phyloP scores from a whole-genome alignment of 2,113 vertebrate genomes.

The Pteropus alecto region DNA sequence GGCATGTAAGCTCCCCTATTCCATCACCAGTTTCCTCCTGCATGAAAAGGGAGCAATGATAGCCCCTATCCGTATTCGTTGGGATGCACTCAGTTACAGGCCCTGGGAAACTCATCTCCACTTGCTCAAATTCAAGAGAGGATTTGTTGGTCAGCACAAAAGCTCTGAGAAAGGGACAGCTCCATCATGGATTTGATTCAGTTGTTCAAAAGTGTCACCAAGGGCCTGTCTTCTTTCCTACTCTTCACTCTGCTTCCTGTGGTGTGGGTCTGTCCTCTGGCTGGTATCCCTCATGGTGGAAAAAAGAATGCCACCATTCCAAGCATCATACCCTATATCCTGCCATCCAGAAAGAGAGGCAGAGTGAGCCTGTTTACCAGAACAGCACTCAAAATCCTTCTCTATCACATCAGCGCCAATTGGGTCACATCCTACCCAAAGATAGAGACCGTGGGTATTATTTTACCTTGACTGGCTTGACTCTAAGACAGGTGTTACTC shows the following conservation, averaged over 20 bases:
- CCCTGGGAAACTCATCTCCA: not conserved
- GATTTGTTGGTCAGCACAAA: not conserved
- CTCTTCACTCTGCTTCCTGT: not conserved
- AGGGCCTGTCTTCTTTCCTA: not conserved
- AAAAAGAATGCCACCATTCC: not conserved
- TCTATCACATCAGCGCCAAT: not conserved
- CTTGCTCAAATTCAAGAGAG: not conserved
- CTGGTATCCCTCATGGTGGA: not conserved
- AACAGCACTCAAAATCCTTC: not conserved
- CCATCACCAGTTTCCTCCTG: not conserved
- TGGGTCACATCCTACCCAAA: not conserved
- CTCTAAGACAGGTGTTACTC: not conserved
- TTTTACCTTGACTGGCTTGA: not conserved
- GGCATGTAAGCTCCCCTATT: not conserved
- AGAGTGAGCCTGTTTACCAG: too few relatives aligned
- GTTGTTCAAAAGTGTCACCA: not conserved
- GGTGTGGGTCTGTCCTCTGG: not conserved
- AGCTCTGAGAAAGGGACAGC: not conserved
- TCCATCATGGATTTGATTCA: not conserved
- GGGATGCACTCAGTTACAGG: not conserved
- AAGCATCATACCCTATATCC: not conserved
- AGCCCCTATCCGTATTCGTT: not conserved
- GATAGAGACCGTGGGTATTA: not conserved
- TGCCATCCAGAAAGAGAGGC: not conserved
- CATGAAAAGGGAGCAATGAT: too few relatives aligned